Conservation (phyloP, 2,797 vertebrate genomes). For the Cheirogaleus major region DNA sequence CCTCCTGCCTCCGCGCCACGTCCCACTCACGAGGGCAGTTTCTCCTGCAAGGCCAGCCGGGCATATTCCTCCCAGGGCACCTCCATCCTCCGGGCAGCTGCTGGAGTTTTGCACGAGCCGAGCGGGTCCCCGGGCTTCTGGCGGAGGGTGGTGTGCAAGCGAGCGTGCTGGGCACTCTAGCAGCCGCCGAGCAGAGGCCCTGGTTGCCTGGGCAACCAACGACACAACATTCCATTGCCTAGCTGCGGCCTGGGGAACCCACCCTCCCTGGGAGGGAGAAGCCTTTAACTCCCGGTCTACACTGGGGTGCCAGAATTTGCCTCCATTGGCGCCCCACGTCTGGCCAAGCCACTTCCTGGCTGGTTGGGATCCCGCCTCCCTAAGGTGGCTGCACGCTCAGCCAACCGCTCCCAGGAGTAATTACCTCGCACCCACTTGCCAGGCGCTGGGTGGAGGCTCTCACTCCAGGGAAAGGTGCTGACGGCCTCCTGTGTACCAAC, state of each 20-base stretch:
- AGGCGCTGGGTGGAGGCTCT: background rate
- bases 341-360: background rate
- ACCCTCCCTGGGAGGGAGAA: background rate
- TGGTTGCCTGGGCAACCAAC: slow-evolving; percentile 63
- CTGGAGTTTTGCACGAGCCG: background rate
- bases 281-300: background rate
- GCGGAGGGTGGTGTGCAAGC: background rate
- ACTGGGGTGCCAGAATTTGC: background rate
- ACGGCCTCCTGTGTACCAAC: background rate
- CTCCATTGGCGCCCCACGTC: too few species aligned
- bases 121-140: background rate
- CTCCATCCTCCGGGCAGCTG: slow-evolving; percentile 50
- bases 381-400: too few species aligned
- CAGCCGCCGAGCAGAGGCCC: background rate
- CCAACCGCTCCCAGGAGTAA: background rate
- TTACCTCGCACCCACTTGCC: too few species aligned
- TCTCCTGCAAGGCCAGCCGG: slow-evolving; percentile 63
- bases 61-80: slow-evolving; percentile 74
- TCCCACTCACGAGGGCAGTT: slow-evolving; percentile 82
- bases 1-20: fast-evolving
- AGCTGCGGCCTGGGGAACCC: background rate
- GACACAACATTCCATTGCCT: slow-evolving; percentile 74
- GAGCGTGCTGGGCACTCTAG: background rate
- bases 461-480: background rate
- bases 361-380: background rate